A percentile compares a stretch with the other conserved stretches of the same genome.
These are phyloP conservation scores for Neodiprion fabricii DNA, from an alignment of 1,140 invertebrate species.

Conservation along the genomic window DNA sequence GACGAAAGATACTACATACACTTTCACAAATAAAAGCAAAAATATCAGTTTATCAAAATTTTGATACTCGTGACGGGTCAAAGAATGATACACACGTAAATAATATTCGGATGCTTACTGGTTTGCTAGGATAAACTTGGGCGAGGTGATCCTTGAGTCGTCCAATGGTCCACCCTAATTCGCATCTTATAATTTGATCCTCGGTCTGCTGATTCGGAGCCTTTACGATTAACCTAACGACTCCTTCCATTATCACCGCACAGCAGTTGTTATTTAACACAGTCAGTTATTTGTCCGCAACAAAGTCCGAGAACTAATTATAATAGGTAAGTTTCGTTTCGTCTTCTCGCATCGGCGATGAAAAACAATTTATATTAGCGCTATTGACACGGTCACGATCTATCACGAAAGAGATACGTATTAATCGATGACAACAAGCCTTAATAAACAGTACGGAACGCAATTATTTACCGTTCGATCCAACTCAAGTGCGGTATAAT, in stretches of 20 bases:
- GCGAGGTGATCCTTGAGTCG: slow-evolving; percentile 84
- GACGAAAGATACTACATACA: slow-evolving; percentile 10
- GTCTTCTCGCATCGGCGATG: no score
- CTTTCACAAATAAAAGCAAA: slow-evolving; percentile 7
- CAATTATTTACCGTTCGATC: background rate
- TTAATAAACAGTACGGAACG: background rate
- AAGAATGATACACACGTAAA: background rate
- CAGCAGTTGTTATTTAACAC: slow-evolving; percentile 21
- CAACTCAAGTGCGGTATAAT: background rate
- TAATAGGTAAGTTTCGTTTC: no score
- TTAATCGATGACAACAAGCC: no score
- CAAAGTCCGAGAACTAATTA: no score
- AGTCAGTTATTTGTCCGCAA: no score
- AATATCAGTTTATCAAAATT: background rate
- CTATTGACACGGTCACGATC: no score
- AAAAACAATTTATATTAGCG: no score
- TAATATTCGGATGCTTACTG: slow-evolving; percentile 68
- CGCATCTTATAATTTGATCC: slow-evolving; percentile 83
- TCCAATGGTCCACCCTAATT: slow-evolving; percentile 83
- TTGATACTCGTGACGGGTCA: background rate
- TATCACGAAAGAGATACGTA: no score
- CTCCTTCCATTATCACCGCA: slow-evolving; percentile 55
- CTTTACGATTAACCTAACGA: slow-evolving; percentile 81
- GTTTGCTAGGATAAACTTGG: slow-evolving; percentile 87
- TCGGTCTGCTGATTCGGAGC: slow-evolving; percentile 89